phyloP scores from a whole-genome alignment of 2,797 vertebrate genomes.

The Oreochromis grahami region DNA sequence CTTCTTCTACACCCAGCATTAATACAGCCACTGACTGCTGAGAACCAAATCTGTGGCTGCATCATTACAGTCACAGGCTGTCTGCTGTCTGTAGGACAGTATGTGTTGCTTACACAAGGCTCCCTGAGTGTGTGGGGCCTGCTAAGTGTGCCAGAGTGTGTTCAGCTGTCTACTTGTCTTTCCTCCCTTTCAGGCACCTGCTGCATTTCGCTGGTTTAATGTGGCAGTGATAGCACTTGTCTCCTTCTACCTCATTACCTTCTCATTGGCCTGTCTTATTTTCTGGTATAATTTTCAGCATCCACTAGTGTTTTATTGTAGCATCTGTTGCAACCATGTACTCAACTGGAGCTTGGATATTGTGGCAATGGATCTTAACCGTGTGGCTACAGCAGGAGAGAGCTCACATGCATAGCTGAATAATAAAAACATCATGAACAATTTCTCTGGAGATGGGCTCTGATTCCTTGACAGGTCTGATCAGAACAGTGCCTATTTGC shows the following conservation, averaged over 20 bases:
- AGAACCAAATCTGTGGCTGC: conserved; percentile 6
- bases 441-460: not conserved
- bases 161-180: conserved; percentile 36
- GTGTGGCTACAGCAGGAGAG: not conserved
- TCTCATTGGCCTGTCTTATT: not conserved
- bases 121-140: conserved; percentile 12
- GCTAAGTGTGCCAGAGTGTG: conserved; percentile 15
- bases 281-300: not conserved
- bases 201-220: conserved; percentile 21
- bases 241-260: not conserved
- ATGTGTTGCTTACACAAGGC: conserved; percentile 33
- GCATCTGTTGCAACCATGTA: not conserved
- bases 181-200: conserved; percentile 5
- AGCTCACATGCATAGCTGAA: not conserved
- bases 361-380: not conserved
- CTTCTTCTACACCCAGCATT: not conserved
- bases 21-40: conserved; percentile 7
- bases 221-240: not conserved
- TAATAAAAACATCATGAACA: not conserved
- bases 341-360: not conserved
- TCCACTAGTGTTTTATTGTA: not conserved
- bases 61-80: conserved; percentile 42
- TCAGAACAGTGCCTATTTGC: not conserved
- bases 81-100: conserved; percentile 17
- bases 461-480: not conserved